Evolutionary conservation across 37 sponge, comb jelly and placozoan genomes (phyloP).

Genomic region (Eunapius fragilis): DNA sequence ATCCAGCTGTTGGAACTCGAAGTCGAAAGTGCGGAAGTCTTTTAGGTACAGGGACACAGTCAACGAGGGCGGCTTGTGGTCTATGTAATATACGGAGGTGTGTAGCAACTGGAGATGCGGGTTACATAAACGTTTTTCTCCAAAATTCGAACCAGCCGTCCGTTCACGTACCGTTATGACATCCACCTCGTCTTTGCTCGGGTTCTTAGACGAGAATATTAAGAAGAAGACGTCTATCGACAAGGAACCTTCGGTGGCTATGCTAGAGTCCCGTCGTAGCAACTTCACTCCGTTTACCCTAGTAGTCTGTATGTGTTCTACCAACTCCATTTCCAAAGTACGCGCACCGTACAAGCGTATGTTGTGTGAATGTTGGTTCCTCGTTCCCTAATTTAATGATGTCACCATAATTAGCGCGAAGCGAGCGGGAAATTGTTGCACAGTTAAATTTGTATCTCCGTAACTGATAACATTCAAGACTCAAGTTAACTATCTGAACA

Average conservation of each 20-base stretch:
- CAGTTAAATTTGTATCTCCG: no score
- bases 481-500: no score
- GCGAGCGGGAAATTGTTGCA: no score
- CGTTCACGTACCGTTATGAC: conserved; percentile 3
- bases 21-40: conserved; percentile 50
- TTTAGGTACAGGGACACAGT: conserved; percentile 39
- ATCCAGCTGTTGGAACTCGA: conserved; percentile 50
- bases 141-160: neutral
- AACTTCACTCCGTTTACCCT: conserved; percentile 52
- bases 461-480: no score
- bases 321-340: conserved; percentile 44
- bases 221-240: conserved; percentile 52
- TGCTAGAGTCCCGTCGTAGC: conserved; percentile 5
- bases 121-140: neutral
- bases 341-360: neutral
- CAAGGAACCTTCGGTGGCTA: conserved; percentile 17
- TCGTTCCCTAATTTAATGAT: no score
- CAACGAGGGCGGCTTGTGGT: conserved; percentile 4
- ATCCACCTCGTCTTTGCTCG: conserved; percentile 33
- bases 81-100: conserved; percentile 36
- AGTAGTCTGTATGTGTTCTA: conserved; percentile 43
- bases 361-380: no score
- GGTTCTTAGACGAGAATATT: conserved; percentile 48
- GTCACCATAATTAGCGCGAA: no score
- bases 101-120: conserved; percentile 44